These are phyloP conservation scores for Moxostoma hubbsi DNA, from an alignment of 2,797 vertebrate species.

Conservation along the genomic window DNA sequence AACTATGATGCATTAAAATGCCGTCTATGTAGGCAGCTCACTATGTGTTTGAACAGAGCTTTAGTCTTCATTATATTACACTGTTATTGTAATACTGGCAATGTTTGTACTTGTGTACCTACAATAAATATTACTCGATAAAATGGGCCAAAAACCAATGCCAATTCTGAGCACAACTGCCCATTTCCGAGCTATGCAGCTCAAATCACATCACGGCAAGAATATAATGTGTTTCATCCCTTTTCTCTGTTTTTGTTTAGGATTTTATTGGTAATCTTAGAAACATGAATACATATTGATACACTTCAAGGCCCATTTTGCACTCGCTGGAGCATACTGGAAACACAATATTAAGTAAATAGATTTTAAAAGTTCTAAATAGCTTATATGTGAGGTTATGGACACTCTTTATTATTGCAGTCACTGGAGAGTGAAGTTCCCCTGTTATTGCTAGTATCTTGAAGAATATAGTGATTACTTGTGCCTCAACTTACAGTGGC, in stretches of 20 bases:
- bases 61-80: too few species aligned
- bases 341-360: constrained; percentile 31
- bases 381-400: constrained; percentile 5
- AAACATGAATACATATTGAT: constrained; percentile 20
- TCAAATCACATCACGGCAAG: neutral
- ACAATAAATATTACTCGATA: neutral
- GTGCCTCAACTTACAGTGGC: constrained; percentile 45
- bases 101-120: too few species aligned
- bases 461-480: constrained; percentile 40
- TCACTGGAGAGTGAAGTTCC: constrained; percentile 12
- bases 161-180: neutral
- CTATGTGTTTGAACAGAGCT: too few species aligned
- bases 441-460: constrained; percentile 32
- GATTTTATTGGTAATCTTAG: constrained; percentile 26
- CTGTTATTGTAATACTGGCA: too few species aligned
- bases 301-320: constrained; percentile 30
- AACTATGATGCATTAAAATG: neutral
- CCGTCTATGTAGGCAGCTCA: neutral
- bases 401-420: neutral
- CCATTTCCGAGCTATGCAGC: neutral
- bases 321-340: constrained; percentile 28
- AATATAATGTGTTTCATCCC: neutral
- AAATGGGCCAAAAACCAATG: constrained; percentile 1
- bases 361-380: constrained; percentile 22
- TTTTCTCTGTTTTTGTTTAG: neutral